A percentile compares a stretch with the other conserved stretches of the same genome.
phyloP scores from a whole-genome alignment of 2,113 vertebrate species.

The Taurulus bubalis region DNA sequence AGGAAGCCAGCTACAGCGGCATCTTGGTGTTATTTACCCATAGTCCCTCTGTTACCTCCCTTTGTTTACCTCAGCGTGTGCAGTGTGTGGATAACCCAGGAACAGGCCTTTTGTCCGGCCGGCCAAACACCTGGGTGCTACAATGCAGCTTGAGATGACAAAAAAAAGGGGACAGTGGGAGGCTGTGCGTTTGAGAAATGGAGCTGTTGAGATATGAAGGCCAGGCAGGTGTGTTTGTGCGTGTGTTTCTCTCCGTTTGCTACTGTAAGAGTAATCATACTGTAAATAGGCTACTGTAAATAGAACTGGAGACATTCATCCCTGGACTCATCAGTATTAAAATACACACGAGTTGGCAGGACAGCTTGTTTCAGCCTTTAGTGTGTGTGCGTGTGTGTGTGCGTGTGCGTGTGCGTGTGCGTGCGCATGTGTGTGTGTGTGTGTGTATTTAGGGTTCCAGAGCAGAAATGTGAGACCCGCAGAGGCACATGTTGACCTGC shows the following conservation, averaged over 20 bases:
- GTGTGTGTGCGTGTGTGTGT: slow-evolving; percentile 15
- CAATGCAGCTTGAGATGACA: slow-evolving; percentile 42
- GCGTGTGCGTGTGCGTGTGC: slow-evolving; percentile 12
- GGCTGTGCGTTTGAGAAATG: slow-evolving; percentile 33
- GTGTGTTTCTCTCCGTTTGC: slow-evolving; percentile 5
- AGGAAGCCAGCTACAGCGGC: slow-evolving; percentile 3
- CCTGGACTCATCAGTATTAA: slow-evolving; percentile 37
- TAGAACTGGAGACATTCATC: slow-evolving; percentile 57
- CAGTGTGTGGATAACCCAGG: slow-evolving; percentile 51
- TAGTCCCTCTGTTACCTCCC: neutral
- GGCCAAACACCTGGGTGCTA: slow-evolving; percentile 70
- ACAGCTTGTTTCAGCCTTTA: slow-evolving; percentile 12
- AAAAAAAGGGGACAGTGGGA: neutral
- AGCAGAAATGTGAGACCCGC: slow-evolving; percentile 39
- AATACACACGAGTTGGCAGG: slow-evolving; percentile 52
- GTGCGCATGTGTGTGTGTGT: slow-evolving; percentile 20
- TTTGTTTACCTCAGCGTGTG: slow-evolving; percentile 65
- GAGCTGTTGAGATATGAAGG: slow-evolving; percentile 64
- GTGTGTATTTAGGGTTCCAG: neutral
- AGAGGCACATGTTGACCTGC: slow-evolving; percentile 30
- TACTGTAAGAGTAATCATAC: slow-evolving; percentile 46
- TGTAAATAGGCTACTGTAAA: slow-evolving; percentile 67
- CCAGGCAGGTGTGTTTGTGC: slow-evolving; percentile 55
- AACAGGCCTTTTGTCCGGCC: slow-evolving; percentile 50
- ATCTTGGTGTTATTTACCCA: slow-evolving; percentile 59